These are phyloP conservation scores for Habropoda laboriosa DNA, from an alignment of 1,140 invertebrate genomes.

Conservation along the genomic window DNA sequence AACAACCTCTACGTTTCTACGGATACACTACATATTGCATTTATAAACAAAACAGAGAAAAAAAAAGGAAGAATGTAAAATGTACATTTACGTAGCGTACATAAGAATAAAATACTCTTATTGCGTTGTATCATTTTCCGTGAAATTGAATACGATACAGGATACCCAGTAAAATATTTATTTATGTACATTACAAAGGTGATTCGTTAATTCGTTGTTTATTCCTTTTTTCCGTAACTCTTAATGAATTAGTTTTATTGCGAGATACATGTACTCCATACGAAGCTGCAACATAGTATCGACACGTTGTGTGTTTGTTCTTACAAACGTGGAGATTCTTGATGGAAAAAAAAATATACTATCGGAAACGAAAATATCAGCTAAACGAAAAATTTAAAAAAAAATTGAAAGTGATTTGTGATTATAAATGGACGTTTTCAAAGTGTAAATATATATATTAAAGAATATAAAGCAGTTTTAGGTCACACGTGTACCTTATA, in stretches of 20 bases:
- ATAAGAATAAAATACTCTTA: conserved; percentile 10
- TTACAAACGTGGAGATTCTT: conserved; percentile 9
- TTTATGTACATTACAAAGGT: not conserved
- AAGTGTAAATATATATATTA: conserved; percentile 66
- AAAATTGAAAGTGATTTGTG: conserved; percentile 24
- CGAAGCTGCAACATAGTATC: not conserved
- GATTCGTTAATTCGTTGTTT: conserved; percentile 21
- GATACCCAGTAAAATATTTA: conserved; percentile 13
- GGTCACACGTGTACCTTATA: conserved; percentile 48
- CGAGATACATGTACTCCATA: not conserved
- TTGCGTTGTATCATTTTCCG: not conserved
- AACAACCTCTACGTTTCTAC: conserved; percentile 35
- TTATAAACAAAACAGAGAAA: conserved; percentile 47
- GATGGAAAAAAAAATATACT: conserved; percentile 2
- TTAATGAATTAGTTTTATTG: not conserved
- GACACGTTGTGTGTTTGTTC: not conserved
- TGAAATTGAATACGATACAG: not conserved
- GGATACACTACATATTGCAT: conserved; percentile 65
- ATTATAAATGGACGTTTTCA: conserved; percentile 40
- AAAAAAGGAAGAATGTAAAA: not conserved
- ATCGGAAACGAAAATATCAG: not conserved
- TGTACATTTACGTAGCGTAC: not conserved
- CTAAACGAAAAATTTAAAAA: conserved; percentile 19
- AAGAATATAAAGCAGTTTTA: conserved; percentile 54
- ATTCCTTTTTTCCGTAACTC: conserved; percentile 29